Evolutionary conservation across 2,113 vertebrate species (phyloP), one percentile per base, ranked within the genome.

Genomic region (Pollachius pollachius): DNA sequence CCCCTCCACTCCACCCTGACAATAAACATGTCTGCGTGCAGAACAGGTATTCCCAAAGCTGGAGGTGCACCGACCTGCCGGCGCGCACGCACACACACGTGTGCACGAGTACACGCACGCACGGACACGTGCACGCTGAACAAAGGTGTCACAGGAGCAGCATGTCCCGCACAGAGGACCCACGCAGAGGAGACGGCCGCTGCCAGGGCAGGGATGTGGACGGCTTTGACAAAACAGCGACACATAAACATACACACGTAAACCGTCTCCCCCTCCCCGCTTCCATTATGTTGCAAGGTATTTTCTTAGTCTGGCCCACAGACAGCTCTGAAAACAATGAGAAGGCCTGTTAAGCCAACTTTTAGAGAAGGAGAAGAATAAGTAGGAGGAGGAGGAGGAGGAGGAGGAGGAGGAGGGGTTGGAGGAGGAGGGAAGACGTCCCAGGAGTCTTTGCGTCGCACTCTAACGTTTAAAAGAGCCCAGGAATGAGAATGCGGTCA

Each of bases 11-110:
- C 27, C 27, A 27, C 27, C 27, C 27, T 27, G 27, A 27, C 27
- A 27, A 27, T 27, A 27, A 27, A 4, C 27, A 27, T 6, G 83
- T 74, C 62, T 73, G 69, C 59, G 81, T 87, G 81, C 81, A 75
- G 85, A 89, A 88, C 85, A 87, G 87, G 86, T 86, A 88, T 88
- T 89, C 86, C 77, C 67, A 83, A 88, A 85, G 85, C 83, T 78
- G 77, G 78, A 87, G 82, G 86, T 80, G 85, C 80, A 81, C 73
- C 54, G 59, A 88, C 83, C 88, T 87, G 88, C 88, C 78, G 70
- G 78, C 81, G 72, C 68, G 71, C 64, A 68, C 57, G 48, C 12
- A 12, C 7, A 62, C 48, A 18, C 37, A 52, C 23, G 6, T 13
- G 58, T 75, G 81, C 78, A 54, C 69, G 25, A 65, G 78, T 17